phyloP scores from a whole-genome alignment of 2,797 vertebrate species.

The Erithacus rubecula region DNA sequence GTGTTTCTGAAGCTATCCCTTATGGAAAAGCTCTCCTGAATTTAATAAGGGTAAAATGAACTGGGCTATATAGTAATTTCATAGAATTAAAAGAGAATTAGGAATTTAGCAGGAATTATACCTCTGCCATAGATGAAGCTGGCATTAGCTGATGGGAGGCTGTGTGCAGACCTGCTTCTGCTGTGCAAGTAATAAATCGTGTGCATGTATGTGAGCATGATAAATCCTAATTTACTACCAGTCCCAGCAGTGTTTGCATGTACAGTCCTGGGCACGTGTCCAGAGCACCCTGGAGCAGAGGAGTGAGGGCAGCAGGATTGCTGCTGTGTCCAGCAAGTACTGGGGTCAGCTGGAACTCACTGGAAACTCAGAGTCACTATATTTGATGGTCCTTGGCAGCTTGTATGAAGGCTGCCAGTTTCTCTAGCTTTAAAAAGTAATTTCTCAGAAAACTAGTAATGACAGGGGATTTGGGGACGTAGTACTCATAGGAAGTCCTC shows the following conservation, averaged over 20 bases:
- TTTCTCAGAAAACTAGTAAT: background rate
- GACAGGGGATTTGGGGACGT: background rate
- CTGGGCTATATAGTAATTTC: constrained; percentile 35
- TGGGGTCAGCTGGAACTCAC: background rate
- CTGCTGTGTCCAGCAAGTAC: rapidly evolving
- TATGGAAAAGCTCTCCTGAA: constrained; percentile 43
- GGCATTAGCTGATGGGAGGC: background rate
- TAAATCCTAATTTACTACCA: background rate
- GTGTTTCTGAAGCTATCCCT: constrained; percentile 60
- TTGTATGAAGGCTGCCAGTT: background rate
- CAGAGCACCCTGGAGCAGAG: background rate
- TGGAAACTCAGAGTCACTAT: background rate
- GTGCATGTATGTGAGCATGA: rapidly evolving
- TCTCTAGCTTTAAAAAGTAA: background rate
- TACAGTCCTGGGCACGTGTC: rapidly evolving
- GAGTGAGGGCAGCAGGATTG: background rate
- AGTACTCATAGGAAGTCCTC: background rate
- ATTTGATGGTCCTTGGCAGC: background rate
- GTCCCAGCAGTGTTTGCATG: background rate
- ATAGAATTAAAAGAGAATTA: constrained; percentile 44
- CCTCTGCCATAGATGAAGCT: background rate
- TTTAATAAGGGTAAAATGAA: constrained; percentile 37
- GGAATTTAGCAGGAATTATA: constrained; percentile 42
- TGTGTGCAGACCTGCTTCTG: background rate
- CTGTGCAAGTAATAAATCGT: background rate